Percentiles rank a stretch among this genome's conserved stretches.
Evolutionary conservation across 1,140 invertebrate species (phyloP).

Genomic region (Conus ventricosus): DNA sequence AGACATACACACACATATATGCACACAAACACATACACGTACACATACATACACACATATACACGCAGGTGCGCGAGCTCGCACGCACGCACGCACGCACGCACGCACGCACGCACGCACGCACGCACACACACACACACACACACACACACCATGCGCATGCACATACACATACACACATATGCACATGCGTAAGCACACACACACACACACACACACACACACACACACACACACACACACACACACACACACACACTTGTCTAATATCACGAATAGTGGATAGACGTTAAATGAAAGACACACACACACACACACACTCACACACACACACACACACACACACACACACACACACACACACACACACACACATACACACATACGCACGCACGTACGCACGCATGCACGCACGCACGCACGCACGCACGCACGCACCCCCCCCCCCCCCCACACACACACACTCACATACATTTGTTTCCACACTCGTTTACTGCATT

Average conservation of each 20-base stretch:
- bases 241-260: too few species aligned
- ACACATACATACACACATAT: neutral
- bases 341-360: neutral
- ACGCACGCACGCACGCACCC: too few species aligned
- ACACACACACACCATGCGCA: neutral
- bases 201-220: neutral
- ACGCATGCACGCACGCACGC: neutral
- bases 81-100: neutral
- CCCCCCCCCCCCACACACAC: too few species aligned
- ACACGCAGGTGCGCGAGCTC: neutral
- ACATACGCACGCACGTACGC: too few species aligned
- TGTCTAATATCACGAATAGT: too few species aligned
- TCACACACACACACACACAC: neutral
- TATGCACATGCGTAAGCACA: too few species aligned
- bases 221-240: neutral
- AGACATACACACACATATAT: slow-evolving; percentile 9
- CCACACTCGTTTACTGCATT: too few species aligned
- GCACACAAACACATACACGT: neutral
- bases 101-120: too few species aligned
- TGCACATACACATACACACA: neutral
- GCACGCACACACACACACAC: neutral
- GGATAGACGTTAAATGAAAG: too few species aligned
- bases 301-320: neutral
- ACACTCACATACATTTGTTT: neutral
- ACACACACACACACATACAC: too few species aligned